Percentiles rank a stretch among this genome's conserved stretches.
phyloP scores from a whole-genome alignment of 1,140 invertebrate genomes.

The Scaptomyza hsui region DNA sequence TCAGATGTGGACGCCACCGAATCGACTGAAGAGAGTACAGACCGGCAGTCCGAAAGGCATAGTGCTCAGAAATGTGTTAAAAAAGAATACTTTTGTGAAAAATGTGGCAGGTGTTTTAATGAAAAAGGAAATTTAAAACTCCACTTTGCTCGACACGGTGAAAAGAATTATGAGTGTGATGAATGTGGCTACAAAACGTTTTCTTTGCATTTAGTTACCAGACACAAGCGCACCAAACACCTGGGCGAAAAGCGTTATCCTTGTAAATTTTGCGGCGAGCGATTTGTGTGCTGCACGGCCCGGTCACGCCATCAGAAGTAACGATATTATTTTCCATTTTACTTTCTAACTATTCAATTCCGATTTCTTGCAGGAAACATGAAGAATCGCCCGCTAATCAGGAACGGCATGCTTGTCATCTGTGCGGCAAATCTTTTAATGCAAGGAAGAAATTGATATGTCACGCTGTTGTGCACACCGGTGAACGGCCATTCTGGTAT shows the following conservation, averaged over 20 bases:
- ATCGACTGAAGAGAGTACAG: no score
- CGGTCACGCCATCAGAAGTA: conserved; percentile 48
- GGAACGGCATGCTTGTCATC: conserved; percentile 5
- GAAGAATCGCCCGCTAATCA: conserved; percentile 6
- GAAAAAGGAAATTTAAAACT: conserved; percentile 58
- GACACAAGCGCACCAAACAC: conserved; percentile 46
- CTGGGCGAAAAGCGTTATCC: conserved; percentile 50
- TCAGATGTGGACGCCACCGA: no score
- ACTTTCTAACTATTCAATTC: no score
- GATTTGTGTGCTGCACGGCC: conserved; percentile 48
- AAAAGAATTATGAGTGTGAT: conserved; percentile 46
- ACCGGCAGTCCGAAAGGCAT: neutral
- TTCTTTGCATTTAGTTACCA: conserved; percentile 45
- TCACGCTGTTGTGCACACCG: conserved; percentile 51
- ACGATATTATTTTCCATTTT: neutral
- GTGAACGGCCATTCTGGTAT: conserved; percentile 55
- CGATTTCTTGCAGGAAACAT: conserved; percentile 18
- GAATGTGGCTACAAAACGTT: conserved; percentile 53
- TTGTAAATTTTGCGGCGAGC: conserved; percentile 53
- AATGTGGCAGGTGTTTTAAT: conserved; percentile 50
- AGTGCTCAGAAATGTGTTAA: neutral
- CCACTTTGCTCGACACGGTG: conserved; percentile 42
- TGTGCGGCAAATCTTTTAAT: conserved; percentile 45
- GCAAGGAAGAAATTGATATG: conserved; percentile 2
- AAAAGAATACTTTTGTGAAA: conserved; percentile 35